phyloP scores from a whole-genome alignment of 2,113 vertebrate species.

The Chaenocephalus aceratus region DNA sequence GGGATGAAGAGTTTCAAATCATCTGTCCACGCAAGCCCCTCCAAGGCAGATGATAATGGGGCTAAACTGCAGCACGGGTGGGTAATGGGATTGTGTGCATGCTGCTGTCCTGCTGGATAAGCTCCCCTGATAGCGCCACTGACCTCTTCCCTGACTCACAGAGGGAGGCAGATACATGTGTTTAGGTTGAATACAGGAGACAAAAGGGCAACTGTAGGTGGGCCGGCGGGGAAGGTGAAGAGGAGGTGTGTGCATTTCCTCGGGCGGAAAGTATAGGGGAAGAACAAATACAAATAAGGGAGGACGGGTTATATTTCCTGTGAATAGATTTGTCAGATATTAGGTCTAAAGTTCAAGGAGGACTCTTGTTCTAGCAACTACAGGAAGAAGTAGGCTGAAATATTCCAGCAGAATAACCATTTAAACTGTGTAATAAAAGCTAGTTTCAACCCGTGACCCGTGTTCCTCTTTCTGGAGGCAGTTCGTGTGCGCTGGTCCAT shows the following conservation, averaged over 20 bases:
- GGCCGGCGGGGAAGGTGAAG: background rate
- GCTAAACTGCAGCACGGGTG: constrained; percentile 75
- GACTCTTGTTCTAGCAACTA: background rate
- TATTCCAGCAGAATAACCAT: too few species aligned
- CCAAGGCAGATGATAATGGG: constrained; percentile 73
- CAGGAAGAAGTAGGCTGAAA: background rate
- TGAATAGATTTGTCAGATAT: constrained; percentile 1
- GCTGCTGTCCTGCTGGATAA: constrained; percentile 60
- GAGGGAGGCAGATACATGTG: background rate
- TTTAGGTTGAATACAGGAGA: constrained; percentile 23
- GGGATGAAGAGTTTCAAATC: constrained; percentile 57
- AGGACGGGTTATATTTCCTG: constrained; percentile 7
- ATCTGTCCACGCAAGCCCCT: constrained; percentile 65
- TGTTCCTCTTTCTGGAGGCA: constrained; percentile 19
- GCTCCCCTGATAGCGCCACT: constrained; percentile 53
- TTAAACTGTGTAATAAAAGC: too few species aligned
- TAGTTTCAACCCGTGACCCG: constrained; percentile 15
- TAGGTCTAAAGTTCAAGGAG: background rate
- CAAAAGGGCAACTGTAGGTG: background rate
- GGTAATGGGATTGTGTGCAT: constrained; percentile 72
- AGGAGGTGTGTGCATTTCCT: background rate
- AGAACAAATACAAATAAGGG: constrained; percentile 7
- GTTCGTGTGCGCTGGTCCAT: background rate
- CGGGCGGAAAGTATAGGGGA: background rate
- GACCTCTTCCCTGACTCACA: constrained; percentile 59